Conservation (phyloP, 2,797 vertebrate species). For the Oreortyx pictus region DNA sequence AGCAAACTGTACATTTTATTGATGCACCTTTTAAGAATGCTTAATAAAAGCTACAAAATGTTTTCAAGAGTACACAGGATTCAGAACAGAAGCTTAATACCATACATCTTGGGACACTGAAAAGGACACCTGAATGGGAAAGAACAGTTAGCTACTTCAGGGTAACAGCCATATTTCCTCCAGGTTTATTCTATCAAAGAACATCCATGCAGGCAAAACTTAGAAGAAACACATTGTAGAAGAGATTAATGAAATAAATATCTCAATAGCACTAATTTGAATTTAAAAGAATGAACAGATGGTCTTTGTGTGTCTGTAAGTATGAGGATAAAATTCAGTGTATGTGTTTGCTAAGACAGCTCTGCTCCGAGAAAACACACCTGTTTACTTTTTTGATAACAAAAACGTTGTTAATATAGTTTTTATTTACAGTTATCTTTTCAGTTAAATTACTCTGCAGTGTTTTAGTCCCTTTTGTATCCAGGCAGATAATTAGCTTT, state of each 20-base stretch:
- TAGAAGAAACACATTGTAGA: constrained; percentile 36
- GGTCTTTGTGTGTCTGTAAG: constrained; percentile 77
- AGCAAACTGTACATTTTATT: constrained; percentile 15
- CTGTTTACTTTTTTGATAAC: constrained; percentile 74
- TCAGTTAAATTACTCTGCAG: constrained; percentile 33
- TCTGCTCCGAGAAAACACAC: constrained; percentile 75
- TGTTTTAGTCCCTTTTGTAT: constrained; percentile 44
- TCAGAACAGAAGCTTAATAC: not conserved
- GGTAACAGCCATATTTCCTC: not conserved
- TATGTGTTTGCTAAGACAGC: constrained; percentile 62
- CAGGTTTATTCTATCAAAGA: constrained; percentile 36
- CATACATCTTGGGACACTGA: not conserved
- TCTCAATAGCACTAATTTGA: constrained; percentile 79
- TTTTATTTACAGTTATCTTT: constrained; percentile 63
- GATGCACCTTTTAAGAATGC: constrained; percentile 4
- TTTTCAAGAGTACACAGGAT: not conserved
- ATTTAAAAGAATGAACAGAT: constrained; percentile 82
- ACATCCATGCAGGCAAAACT: not conserved
- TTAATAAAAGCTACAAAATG: not conserved
- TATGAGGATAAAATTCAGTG: constrained; percentile 66
- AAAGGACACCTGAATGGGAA: not conserved
- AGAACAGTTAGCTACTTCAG: not conserved
- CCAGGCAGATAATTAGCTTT: constrained; percentile 55
- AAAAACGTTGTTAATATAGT: constrained; percentile 60
- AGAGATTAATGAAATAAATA: constrained; percentile 74